A percentile compares a stretch with the other conserved stretches of the same genome.
These are phyloP conservation scores for Cybosia mesomella DNA, from an alignment of 2,888 invertebrate genomes.

Conservation along the genomic window DNA sequence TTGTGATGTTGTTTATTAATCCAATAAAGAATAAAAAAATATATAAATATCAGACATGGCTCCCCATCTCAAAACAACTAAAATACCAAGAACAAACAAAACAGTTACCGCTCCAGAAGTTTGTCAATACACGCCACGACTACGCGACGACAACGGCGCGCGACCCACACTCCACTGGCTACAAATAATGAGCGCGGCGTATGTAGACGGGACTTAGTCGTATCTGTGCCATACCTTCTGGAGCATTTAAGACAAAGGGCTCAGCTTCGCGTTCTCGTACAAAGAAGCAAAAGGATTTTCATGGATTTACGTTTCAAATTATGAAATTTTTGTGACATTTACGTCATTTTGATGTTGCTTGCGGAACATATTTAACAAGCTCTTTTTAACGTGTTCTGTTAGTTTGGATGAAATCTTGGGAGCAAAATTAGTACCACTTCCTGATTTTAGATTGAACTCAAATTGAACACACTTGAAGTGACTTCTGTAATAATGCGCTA, in stretches of 20 bases:
- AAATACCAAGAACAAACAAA: neutral
- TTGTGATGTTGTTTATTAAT: too few relatives aligned
- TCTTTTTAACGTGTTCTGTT: too few relatives aligned
- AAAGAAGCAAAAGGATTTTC: neutral
- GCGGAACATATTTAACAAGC: neutral
- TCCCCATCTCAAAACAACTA: neutral
- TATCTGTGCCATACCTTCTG: neutral
- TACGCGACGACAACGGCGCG: neutral
- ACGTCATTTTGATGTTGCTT: neutral
- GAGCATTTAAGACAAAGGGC: constrained; percentile 3
- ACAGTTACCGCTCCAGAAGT: neutral
- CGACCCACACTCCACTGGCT: neutral
- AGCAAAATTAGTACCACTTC: too few relatives aligned
- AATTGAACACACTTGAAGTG: too few relatives aligned
- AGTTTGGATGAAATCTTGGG: too few relatives aligned
- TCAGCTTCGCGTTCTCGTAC: neutral
- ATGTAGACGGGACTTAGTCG: neutral
- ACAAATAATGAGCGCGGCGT: constrained; percentile 4
- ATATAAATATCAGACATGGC: too few relatives aligned
- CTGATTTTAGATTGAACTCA: too few relatives aligned
- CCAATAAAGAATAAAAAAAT: too few relatives aligned
- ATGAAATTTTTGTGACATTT: neutral
- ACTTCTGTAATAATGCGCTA: too few relatives aligned
- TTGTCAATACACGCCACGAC: neutral
- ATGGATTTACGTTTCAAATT: neutral